Evolutionary conservation across 1,140 invertebrate genomes (phyloP).

Genomic region (Vollenhovia emeryi): DNA sequence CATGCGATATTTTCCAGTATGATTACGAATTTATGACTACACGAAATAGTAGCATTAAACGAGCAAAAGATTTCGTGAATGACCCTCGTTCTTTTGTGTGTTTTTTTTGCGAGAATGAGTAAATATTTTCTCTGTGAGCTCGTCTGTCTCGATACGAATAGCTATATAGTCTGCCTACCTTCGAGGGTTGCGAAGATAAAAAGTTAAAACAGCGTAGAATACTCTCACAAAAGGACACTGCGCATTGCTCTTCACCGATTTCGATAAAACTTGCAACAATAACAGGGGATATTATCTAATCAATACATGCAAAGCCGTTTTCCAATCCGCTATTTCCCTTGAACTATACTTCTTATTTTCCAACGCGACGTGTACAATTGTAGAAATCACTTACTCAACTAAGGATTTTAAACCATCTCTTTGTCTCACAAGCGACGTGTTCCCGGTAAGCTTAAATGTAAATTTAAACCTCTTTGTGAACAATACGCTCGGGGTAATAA

Average conservation of each 20-base stretch:
- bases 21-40: not conserved
- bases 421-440: not conserved
- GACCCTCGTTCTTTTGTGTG: not conserved
- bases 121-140: conserved; percentile 24
- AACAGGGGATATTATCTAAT: no score
- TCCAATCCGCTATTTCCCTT: not conserved
- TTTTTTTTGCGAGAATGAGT: not conserved
- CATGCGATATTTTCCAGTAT: not conserved
- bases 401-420: conserved; percentile 15
- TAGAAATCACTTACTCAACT: not conserved
- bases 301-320: no score
- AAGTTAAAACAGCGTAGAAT: conserved; percentile 15
- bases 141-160: not conserved
- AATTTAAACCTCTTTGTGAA: not conserved
- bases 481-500: not conserved
- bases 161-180: not conserved
- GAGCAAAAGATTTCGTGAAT: not conserved
- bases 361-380: not conserved
- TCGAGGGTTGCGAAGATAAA: not conserved
- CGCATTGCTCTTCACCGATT: no score
- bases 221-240: not conserved
- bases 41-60: not conserved
- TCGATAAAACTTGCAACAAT: no score
- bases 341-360: not conserved
- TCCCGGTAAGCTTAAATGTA: not conserved